These are phyloP conservation scores for Terebella lapidaria DNA, from an alignment of 2,888 invertebrate genomes.

Conservation along the genomic window DNA sequence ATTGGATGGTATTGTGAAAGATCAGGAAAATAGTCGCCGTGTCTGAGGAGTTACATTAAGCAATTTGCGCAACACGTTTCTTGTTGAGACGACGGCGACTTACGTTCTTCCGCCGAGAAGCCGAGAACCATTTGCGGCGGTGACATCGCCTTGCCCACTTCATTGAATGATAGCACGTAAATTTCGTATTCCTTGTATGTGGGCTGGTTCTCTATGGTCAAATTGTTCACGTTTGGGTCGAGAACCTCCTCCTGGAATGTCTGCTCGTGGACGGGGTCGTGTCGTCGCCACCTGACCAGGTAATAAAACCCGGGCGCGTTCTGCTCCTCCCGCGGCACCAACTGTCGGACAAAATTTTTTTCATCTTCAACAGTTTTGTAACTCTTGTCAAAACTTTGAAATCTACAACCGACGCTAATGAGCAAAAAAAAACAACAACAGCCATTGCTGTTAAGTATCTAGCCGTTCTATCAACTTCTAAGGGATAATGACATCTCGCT, in stretches of 20 bases:
- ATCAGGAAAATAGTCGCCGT: too few species aligned
- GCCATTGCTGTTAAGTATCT: too few species aligned
- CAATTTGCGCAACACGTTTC: too few species aligned
- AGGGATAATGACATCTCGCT: too few species aligned
- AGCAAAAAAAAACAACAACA: too few species aligned
- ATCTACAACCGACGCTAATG: too few species aligned
- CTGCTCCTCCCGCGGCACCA: constrained; percentile 24
- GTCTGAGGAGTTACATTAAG: too few species aligned
- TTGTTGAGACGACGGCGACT: constrained; percentile 5
- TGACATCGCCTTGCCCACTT: constrained; percentile 25
- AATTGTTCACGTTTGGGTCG: constrained; percentile 8
- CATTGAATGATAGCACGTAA: constrained; percentile 25
- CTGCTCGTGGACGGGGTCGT: constrained; percentile 18
- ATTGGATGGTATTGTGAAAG: too few species aligned
- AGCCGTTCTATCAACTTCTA: too few species aligned
- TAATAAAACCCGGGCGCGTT: constrained; percentile 29
- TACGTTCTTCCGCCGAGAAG: constrained; percentile 27
- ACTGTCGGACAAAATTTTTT: constrained; percentile 16
- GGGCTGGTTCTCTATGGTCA: constrained; percentile 21
- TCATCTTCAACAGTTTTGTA: too few species aligned
- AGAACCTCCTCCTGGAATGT: constrained; percentile 10
- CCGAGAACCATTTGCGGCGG: constrained; percentile 23
- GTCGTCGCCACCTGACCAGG: constrained; percentile 25
- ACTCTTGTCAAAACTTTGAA: too few species aligned
- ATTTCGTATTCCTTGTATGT: constrained; percentile 25